Evolutionary conservation across 2,888 invertebrate species (phyloP).

Genomic region (Tricholauxania praeusta): DNA sequence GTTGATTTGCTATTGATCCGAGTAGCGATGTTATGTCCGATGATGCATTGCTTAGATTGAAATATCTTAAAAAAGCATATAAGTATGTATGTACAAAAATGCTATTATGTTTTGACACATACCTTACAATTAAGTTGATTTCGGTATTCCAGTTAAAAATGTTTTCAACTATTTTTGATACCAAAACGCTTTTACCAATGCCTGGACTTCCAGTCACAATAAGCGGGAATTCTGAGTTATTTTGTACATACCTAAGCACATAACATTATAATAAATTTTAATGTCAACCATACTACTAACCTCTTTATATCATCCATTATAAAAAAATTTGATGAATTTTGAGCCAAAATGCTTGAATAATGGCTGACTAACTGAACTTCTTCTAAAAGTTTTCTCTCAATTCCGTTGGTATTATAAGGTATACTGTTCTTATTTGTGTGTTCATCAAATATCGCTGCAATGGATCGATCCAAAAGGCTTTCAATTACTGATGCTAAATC

Average conservation of each 20-base stretch:
- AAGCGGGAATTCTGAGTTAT: slow-evolving; percentile 70
- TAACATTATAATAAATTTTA: background rate
- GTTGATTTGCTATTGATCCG: slow-evolving; percentile 81
- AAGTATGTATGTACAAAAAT: background rate
- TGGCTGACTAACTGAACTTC: slow-evolving; percentile 78
- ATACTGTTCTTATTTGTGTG: slow-evolving; percentile 72
- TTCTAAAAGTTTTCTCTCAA: slow-evolving; percentile 78
- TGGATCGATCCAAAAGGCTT: slow-evolving; percentile 76
- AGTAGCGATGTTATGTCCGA: slow-evolving; percentile 70
- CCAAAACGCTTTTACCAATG: slow-evolving; percentile 84
- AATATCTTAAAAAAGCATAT: slow-evolving; percentile 52
- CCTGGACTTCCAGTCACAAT: slow-evolving; percentile 84
- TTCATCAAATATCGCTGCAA: slow-evolving; percentile 78
- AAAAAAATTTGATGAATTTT: slow-evolving; percentile 70
- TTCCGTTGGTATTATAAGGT: slow-evolving; percentile 77
- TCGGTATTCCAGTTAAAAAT: slow-evolving; percentile 76
- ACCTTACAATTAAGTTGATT: slow-evolving; percentile 70
- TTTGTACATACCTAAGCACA: slow-evolving; percentile 72
- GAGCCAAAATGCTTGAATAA: slow-evolving; percentile 77
- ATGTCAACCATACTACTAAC: slow-evolving; percentile 37
- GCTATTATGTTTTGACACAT: slow-evolving; percentile 16
- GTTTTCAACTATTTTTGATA: slow-evolving; percentile 78
- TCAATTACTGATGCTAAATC: slow-evolving; percentile 72
- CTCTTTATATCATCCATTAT: slow-evolving; percentile 65
- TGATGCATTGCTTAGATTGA: slow-evolving; percentile 61